These are phyloP conservation scores for Agriopis aurantiaria DNA, from an alignment of 2,888 invertebrate genomes.

Conservation along the genomic window DNA sequence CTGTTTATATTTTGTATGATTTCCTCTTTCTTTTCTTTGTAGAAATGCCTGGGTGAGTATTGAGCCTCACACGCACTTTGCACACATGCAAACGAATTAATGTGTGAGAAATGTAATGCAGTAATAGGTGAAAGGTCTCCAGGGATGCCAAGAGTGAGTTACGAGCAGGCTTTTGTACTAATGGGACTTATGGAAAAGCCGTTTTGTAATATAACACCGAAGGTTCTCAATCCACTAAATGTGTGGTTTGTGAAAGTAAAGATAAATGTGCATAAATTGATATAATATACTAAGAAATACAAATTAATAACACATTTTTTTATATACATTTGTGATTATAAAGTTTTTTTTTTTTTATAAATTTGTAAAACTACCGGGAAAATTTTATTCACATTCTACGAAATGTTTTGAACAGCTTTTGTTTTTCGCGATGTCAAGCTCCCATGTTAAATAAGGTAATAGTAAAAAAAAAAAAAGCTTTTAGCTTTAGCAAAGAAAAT, in stretches of 20 bases:
- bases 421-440: too few species aligned
- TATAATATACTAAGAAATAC: too few species aligned
- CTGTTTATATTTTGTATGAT: too few species aligned
- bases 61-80: neutral
- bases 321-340: too few species aligned
- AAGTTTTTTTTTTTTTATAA: too few species aligned
- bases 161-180: constrained; percentile 32
- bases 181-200: constrained; percentile 29
- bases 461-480: too few species aligned
- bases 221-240: constrained; percentile 24
- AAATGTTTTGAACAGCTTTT: too few species aligned
- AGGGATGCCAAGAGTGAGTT: constrained; percentile 32
- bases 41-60: neutral
- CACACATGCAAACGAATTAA: constrained; percentile 12
- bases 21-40: neutral
- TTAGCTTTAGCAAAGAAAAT: too few species aligned
- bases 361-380: too few species aligned
- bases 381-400: too few species aligned
- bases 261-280: neutral
- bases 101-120: constrained; percentile 28
- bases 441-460: too few species aligned
- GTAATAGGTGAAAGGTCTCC: constrained; percentile 37
- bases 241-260: constrained; percentile 31
- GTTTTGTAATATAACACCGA: constrained; percentile 24
- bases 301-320: too few species aligned